Evolutionary conservation across 2,888 invertebrate species (phyloP), one percentile per base, ranked within the genome.

Genomic region (Noctua fimbriata): DNA sequence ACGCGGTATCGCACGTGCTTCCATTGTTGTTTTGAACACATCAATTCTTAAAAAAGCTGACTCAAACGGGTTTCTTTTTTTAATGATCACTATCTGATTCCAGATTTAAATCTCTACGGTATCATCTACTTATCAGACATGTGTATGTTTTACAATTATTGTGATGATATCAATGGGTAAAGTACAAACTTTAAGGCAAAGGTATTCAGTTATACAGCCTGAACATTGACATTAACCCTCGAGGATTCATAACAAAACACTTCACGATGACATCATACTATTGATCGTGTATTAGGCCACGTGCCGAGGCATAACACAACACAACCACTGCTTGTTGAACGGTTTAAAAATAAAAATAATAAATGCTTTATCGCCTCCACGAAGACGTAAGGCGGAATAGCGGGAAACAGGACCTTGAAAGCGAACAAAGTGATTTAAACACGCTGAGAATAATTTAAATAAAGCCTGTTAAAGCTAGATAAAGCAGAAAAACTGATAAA

Each of bases 331-430:
- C 65, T 47, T 69, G 70, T 69, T 78, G 79, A 80, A 73, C 72
- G 75, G 71, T 86, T 83, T 78, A 76, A 88, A 89, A 87, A 89
- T 82, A 87, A 80, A 88, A 87, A 89, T 82, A 76, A 70, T 70
- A 70, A 77, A 70, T 82, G 65, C 79, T 89, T 83, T 90, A 91
- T 88, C 80, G 85, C 87, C 83, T 83, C 83, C 82, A 76, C 82
- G 73, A 78, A 83, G 66, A 72, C 76, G 78, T 32, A 69, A 69
- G 63, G 18, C 32, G 58, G 63, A 65, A 66, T 69, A 9, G 66
- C 72, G 73, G 79, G 76, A 77, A 55, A n/a, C 47, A 36, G 18
- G 63, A 66, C 82, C 86, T 85, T 85, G 82, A 58, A 65, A 32
- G 12, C 28, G 24, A 69, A 58, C 52, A 81, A 41, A 52, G 66